Conservation (phyloP, 2,113 vertebrate genomes). For the Formicarius rufipectus region DNA sequence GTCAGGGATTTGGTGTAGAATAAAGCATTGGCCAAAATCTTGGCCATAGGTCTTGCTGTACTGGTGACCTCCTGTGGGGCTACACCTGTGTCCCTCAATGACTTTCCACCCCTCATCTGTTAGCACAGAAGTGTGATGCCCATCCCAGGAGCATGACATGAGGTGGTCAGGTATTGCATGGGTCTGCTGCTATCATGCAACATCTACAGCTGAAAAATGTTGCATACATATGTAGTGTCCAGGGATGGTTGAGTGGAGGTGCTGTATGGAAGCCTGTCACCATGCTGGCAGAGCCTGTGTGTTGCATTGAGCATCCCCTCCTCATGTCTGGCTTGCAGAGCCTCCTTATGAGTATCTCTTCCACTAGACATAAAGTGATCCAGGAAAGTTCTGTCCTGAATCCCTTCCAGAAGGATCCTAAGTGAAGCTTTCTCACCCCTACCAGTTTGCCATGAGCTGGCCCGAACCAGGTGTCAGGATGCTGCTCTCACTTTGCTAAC, state of each 20-base stretch:
- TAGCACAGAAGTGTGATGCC: not conserved
- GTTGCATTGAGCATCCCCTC: rapidly evolving
- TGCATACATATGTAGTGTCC: rapidly evolving
- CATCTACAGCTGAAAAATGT: not conserved
- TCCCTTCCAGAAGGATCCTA: not conserved
- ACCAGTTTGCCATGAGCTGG: rapidly evolving
- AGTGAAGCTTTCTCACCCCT: not conserved
- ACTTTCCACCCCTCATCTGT: not conserved
- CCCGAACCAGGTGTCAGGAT: not conserved
- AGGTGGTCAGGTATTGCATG: not conserved
- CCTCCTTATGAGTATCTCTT: not conserved
- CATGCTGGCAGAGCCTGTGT: not conserved
- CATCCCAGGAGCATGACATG: rapidly evolving
- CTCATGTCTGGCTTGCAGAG: not conserved
- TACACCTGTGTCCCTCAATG: not conserved
- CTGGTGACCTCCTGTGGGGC: rapidly evolving
- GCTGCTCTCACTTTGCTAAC: not conserved
- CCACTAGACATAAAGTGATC: not conserved
- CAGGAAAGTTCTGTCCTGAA: not conserved
- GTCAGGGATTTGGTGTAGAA: not conserved
- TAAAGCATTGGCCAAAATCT: not conserved
- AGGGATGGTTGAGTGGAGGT: not conserved
- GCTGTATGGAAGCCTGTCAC: not conserved
- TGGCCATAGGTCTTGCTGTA: not conserved
- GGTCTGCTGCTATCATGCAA: not conserved